Evolutionary conservation across 2,888 invertebrate species (phyloP).

Genomic region (Apodemia hepburni): DNA sequence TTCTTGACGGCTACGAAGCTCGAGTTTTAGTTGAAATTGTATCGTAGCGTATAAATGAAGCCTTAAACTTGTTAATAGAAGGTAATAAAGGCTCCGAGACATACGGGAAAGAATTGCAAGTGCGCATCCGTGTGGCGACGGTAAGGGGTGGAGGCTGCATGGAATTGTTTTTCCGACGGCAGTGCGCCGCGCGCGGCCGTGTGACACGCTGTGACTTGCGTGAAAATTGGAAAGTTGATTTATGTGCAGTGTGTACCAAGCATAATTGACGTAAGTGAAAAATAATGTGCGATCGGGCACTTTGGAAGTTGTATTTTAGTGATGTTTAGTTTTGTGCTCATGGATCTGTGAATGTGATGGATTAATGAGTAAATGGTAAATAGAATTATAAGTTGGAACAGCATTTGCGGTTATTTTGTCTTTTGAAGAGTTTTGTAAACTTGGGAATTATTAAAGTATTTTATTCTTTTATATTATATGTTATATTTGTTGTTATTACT

Average conservation of each 20-base stretch:
- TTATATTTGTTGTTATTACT: too few species aligned
- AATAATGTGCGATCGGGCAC: constrained; percentile 2
- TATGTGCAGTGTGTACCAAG: constrained; percentile 17
- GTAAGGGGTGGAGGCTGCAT: constrained; percentile 62
- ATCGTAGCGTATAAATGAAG: constrained; percentile 21
- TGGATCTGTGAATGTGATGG: neutral
- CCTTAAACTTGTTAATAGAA: constrained; percentile 36
- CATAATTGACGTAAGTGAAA: constrained; percentile 16
- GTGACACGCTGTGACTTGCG: constrained; percentile 29
- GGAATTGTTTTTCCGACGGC: constrained; percentile 57
- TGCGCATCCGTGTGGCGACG: constrained; percentile 54
- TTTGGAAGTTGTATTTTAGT: constrained; percentile 8
- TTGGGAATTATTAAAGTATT: neutral
- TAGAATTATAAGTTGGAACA: constrained; percentile 50
- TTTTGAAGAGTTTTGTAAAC: neutral
- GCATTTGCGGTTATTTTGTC: constrained; percentile 38
- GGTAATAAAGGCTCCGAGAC: constrained; percentile 35
- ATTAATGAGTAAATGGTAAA: constrained; percentile 1
- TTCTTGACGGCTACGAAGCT: neutral
- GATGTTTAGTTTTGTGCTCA: constrained; percentile 12
- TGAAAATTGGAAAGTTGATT: constrained; percentile 17
- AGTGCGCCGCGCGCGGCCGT: constrained; percentile 60
- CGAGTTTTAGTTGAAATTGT: constrained; percentile 19
- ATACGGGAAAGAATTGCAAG: constrained; percentile 56
- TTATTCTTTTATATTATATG: neutral